Percentiles rank a stretch among this genome's conserved stretches.
Evolutionary conservation across 2,797 vertebrate genomes (phyloP).

Genomic region (Clarias pachynema): DNA sequence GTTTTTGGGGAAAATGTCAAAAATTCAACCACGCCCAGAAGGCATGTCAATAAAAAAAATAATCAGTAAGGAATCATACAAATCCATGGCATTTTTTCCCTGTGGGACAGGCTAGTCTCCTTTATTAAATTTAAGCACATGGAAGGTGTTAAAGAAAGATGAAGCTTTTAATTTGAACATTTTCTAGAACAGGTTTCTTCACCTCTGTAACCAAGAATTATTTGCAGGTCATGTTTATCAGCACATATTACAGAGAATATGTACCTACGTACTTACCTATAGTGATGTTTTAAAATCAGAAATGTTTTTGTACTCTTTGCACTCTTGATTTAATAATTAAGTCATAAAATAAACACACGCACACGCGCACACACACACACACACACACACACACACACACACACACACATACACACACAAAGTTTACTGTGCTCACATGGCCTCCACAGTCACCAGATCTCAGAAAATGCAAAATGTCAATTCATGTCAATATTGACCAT

Average conservation of each 20-base stretch:
- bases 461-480: too few species aligned
- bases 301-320: too few species aligned
- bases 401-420: too few species aligned
- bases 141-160: constrained; percentile 34
- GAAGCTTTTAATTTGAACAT: constrained; percentile 39
- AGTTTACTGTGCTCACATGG: too few species aligned
- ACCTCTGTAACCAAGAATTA: constrained; percentile 15
- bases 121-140: constrained; percentile 42
- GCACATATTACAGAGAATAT: constrained; percentile 21
- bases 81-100: neutral
- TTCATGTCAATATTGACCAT: too few species aligned
- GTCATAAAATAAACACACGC: too few species aligned
- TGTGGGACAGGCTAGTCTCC: neutral
- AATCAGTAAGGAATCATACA: constrained; percentile 11
- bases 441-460: too few species aligned
- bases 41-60: neutral
- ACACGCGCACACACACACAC: too few species aligned
- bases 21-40: neutral
- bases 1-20: neutral
- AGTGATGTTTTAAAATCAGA: too few species aligned
- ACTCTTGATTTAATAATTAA: too few species aligned
- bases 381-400: too few species aligned
- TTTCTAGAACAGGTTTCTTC: constrained; percentile 36
- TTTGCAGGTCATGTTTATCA: constrained; percentile 30
- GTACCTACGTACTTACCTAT: too few species aligned